phyloP scores from a whole-genome alignment of 2,113 vertebrate genomes.

The Esox niger region DNA sequence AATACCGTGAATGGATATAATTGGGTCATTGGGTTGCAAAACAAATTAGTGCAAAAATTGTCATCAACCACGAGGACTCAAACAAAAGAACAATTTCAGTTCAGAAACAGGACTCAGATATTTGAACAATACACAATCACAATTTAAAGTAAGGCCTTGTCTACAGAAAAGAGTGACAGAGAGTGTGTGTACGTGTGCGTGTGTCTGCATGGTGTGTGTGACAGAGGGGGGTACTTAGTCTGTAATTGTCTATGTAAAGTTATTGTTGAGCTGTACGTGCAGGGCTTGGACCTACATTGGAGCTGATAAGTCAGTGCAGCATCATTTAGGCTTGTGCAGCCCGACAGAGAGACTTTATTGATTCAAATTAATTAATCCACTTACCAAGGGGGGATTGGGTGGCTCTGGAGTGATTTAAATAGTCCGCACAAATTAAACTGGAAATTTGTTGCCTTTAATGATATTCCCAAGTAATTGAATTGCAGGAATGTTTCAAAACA shows the following conservation, averaged over 20 bases:
- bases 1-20: no score
- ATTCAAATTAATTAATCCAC: slow-evolving; percentile 81
- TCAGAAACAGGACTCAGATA: background rate
- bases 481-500: slow-evolving; percentile 72
- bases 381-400: slow-evolving; percentile 69
- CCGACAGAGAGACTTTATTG: slow-evolving; percentile 70
- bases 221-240: slow-evolving; percentile 26
- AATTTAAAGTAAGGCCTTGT: no score
- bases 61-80: background rate
- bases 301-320: slow-evolving; percentile 61
- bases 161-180: no score
- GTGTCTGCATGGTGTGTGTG: background rate
- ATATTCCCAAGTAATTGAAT: slow-evolving; percentile 76
- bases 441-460: slow-evolving; percentile 76
- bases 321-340: slow-evolving; percentile 51
- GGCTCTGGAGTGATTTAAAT: slow-evolving; percentile 71
- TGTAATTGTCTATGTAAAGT: slow-evolving; percentile 50
- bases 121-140: no score
- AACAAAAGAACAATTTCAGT: background rate
- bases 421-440: slow-evolving; percentile 75
- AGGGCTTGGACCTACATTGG: slow-evolving; percentile 53
- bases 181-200: no score
- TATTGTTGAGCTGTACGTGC: slow-evolving; percentile 36
- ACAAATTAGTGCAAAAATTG: no score
- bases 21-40: no score